Conservation (phyloP, 2,113 vertebrate genomes). For the Ciconia stormi region DNA sequence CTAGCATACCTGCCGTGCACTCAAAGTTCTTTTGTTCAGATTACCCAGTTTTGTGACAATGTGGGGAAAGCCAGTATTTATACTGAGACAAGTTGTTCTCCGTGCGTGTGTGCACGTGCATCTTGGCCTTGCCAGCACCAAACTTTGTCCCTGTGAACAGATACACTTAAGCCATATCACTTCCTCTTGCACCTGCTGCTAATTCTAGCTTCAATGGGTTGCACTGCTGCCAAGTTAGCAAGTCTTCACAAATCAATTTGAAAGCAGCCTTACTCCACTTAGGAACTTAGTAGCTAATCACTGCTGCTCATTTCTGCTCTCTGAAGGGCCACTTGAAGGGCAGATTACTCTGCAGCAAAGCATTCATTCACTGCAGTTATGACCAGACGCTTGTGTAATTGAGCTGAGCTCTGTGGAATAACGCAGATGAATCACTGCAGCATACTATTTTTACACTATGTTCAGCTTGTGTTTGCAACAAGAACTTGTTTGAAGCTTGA, state of each 20-base stretch:
- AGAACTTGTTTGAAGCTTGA: constrained; percentile 35
- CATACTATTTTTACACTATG: constrained; percentile 38
- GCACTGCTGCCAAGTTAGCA: constrained; percentile 66
- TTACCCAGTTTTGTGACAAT: background rate
- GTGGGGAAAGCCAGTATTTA: background rate
- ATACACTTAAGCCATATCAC: constrained; percentile 10
- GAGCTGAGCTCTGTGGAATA: constrained; percentile 62
- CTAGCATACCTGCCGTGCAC: background rate
- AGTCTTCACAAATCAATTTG: constrained; percentile 67
- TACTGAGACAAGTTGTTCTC: background rate
- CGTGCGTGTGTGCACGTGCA: fast-evolving
- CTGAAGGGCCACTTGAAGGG: constrained; percentile 68
- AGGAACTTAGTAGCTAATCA: constrained; percentile 67
- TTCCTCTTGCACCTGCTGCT: constrained; percentile 67
- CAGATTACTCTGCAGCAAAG: constrained; percentile 63
- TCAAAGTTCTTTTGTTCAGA: background rate
- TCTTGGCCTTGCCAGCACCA: constrained; percentile 29
- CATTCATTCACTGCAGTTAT: constrained; percentile 61
- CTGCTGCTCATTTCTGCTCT: constrained; percentile 58
- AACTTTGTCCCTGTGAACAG: background rate
- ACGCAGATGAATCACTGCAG: constrained; percentile 57
- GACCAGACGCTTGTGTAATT: constrained; percentile 51
- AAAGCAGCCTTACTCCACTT: constrained; percentile 64
- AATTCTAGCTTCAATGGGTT: constrained; percentile 58
- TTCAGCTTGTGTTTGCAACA: constrained; percentile 12